Conservation (phyloP, 2,113 vertebrate species). For the Craseonycteris thonglongyai region DNA sequence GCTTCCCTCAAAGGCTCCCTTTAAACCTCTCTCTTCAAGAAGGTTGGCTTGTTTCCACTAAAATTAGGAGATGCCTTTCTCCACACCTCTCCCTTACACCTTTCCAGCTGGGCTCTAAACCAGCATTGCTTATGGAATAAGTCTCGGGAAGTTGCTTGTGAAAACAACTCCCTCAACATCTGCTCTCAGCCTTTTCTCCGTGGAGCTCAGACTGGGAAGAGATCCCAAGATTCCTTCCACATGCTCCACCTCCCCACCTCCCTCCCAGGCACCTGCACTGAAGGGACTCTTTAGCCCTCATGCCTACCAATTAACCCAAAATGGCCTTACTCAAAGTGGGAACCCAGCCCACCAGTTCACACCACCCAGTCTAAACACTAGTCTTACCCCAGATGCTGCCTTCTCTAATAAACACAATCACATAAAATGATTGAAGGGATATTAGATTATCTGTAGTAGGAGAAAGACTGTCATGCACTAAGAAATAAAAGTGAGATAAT, state of each 20-base stretch:
- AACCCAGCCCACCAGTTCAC: background rate
- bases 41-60: background rate
- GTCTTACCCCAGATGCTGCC: background rate
- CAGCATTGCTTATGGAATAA: background rate
- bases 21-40: background rate
- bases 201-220: background rate
- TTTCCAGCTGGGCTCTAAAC: background rate
- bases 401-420: background rate
- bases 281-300: background rate
- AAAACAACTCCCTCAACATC: background rate
- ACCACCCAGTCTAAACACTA: background rate
- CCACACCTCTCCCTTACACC: background rate
- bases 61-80: background rate
- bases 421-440: background rate
- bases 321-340: background rate
- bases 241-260: accelerated
- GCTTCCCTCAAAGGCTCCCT: background rate
- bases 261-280: background rate
- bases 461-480: background rate
- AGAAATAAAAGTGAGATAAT: background rate
- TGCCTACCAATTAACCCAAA: background rate
- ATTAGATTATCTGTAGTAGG: background rate
- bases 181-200: background rate
- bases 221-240: background rate
- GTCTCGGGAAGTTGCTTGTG: background rate